Evolutionary conservation across 2,113 vertebrate species (phyloP).

Genomic region (Motacilla tschutschensis): DNA sequence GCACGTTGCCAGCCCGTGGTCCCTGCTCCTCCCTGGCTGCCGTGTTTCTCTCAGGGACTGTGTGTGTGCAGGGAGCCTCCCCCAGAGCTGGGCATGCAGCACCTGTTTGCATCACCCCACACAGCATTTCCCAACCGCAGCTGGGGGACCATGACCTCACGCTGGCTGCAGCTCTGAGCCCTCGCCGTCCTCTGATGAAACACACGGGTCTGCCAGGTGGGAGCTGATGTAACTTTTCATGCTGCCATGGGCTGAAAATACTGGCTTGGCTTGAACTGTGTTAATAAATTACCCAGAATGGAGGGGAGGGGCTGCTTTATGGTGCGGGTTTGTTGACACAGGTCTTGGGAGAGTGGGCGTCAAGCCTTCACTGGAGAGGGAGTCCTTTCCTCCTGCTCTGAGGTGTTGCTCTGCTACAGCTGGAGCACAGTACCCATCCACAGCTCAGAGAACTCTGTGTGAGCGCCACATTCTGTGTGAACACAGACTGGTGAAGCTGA

Average conservation of each 20-base stretch:
- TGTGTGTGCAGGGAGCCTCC: neutral
- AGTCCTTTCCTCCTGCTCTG: neutral
- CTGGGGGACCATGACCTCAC: neutral
- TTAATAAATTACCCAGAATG: conserved; percentile 26
- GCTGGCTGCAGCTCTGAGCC: neutral
- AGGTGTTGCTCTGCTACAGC: rapidly evolving
- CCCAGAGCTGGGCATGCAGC: neutral
- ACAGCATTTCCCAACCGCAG: neutral
- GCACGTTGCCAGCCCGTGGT: rapidly evolving
- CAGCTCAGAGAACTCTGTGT: neutral
- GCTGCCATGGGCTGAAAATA: neutral
- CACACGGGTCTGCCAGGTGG: neutral
- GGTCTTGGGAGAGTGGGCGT: neutral
- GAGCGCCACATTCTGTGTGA: neutral
- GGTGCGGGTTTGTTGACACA: neutral
- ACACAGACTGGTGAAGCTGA: no score
- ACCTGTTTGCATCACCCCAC: neutral
- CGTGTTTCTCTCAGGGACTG: rapidly evolving
- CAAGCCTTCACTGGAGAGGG: neutral
- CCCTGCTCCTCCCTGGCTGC: neutral
- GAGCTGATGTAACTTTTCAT: neutral
- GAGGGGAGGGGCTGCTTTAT: neutral
- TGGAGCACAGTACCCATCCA: rapidly evolving
- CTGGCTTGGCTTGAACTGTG: conserved; percentile 6
- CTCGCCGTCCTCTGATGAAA: neutral